A percentile compares a stretch with the other conserved stretches of the same genome.
Conservation (phyloP, 2,888 invertebrate species). For the Ischnura elegans region DNA sequence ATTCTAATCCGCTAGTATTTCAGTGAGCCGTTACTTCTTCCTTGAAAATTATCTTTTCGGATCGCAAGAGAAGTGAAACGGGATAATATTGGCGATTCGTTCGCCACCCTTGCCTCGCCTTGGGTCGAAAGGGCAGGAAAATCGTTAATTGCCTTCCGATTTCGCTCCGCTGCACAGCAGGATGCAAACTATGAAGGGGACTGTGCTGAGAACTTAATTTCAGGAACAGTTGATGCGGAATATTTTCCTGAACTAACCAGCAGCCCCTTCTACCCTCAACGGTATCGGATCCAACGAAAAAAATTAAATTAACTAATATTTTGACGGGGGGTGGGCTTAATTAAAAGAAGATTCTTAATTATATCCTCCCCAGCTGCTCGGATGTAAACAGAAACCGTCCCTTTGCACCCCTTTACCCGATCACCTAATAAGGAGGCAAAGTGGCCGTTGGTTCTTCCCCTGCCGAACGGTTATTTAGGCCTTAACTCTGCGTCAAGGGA, state of each 20-base stretch:
- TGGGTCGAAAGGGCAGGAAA: not conserved
- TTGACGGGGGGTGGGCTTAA: not conserved
- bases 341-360: constrained; percentile 2
- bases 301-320: not conserved
- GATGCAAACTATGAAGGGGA: not conserved
- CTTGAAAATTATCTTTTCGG: not conserved
- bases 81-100: not conserved
- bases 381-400: constrained; percentile 17
- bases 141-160: constrained; percentile 7
- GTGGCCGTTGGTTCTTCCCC: not conserved
- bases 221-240: not conserved
- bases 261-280: not conserved
- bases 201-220: not conserved
- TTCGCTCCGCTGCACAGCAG: not conserved
- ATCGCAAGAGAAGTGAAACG: not conserved
- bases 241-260: not conserved
- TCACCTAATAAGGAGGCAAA: not conserved
- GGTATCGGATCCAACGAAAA: not conserved
- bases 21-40: too few relatives aligned
- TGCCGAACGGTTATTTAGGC: not conserved
- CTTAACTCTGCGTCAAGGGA: too few relatives aligned
- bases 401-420: not conserved
- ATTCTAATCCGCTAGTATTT: too few relatives aligned
- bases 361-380: not conserved
- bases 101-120: not conserved